Evolutionary conservation across 2,797 vertebrate species (phyloP), one percentile per base, ranked within the genome.

Genomic region (Alcedo atthis): DNA sequence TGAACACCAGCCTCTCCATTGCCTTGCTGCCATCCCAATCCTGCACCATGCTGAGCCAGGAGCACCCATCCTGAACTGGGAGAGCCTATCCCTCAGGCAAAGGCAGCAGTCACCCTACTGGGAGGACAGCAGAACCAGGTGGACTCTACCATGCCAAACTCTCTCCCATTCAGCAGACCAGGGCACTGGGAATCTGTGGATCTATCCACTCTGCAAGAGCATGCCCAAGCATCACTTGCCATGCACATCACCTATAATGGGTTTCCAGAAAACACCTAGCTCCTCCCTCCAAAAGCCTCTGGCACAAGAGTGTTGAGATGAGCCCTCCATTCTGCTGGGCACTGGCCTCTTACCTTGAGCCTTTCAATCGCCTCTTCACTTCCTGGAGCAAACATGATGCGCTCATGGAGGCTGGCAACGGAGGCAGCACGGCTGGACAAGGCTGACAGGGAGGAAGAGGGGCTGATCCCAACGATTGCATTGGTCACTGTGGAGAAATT

Each of bases 401-500:
- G 99, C 88, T 99, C 99, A 0, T 99, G 99, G 54, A 99, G 98
- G 95, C 98, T 99, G 97, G 98, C 98, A 6, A 99, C 99, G 0
- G 99, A 99, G 89, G 98, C 99, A 1, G 99, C 99, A 0, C 99
- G 98, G 96, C 99, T 99, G 97, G 99, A 99, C 97, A 99, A 93
- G 93, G 98, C 99, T 1, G 99, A 98, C 88, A 99, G 98, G 79
- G 99, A 99, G 68, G 99, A 99, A 54, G 99, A 99, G 75, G 99
- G 99, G 92, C 99, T 99, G 98, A 99, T 98, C 95, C 98, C 99
- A 21, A 98, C 99, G 93, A 99, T 98, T 95, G 98, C 98, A 73
- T 99, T 99, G 98, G 99, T 99, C 98, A 99, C 99, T 99, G 99
- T 98, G 98, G 98, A 99, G 98, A 99, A 98, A 99, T 98, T 98